phyloP scores from a whole-genome alignment of 1,140 invertebrate species.

The Mycetomoellerius zeteki region DNA sequence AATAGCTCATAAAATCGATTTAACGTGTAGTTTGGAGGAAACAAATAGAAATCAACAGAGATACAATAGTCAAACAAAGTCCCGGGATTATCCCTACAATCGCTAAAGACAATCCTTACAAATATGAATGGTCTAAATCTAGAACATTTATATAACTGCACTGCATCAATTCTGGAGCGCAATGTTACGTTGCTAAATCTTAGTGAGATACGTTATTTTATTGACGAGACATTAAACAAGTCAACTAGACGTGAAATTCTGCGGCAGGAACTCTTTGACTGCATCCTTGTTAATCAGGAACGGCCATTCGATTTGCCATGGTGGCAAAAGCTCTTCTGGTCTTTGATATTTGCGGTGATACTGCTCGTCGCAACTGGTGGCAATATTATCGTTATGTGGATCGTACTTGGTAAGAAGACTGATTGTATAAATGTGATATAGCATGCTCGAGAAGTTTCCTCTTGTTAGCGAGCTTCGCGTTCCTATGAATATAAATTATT shows the following conservation, averaged over 20 bases:
- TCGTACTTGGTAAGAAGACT: conserved; percentile 92
- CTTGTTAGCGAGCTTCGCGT: not conserved
- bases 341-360: conserved; percentile 91
- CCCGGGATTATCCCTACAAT: not conserved
- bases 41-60: conserved; percentile 3
- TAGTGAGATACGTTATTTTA: conserved; percentile 71
- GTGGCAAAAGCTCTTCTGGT: conserved; percentile 91
- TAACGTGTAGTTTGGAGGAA: conserved; percentile 22
- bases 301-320: conserved; percentile 85
- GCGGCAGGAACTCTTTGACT: conserved; percentile 76
- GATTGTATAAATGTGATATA: not conserved
- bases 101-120: not conserved
- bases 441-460: not conserved
- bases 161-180: conserved; percentile 69
- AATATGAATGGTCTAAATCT: conserved; percentile 75
- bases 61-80: not conserved
- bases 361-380: conserved; percentile 93
- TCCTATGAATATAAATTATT: conserved; percentile 15
- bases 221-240: conserved; percentile 70
- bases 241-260: conserved; percentile 71
- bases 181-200: conserved; percentile 75
- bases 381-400: conserved; percentile 96
- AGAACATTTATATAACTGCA: conserved; percentile 78
- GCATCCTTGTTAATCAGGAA: conserved; percentile 75
- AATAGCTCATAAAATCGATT: conserved; percentile 39